Base-by-base conservation (phyloP, 2,113 vertebrate species). In the Aviceda subcristata region DNA sequence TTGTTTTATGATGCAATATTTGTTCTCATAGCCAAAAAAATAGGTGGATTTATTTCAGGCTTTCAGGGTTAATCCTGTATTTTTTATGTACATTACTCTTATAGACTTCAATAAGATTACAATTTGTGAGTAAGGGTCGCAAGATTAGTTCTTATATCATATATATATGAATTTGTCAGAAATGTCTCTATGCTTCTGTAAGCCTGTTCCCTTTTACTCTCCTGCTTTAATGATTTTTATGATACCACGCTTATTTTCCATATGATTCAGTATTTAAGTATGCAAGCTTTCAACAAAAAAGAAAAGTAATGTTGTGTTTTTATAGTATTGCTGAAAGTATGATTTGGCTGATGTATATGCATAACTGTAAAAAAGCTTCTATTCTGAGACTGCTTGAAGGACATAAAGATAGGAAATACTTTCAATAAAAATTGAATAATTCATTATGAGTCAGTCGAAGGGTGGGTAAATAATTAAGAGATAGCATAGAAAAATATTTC, bases 1-100 rank as follows among this genome's bases (percentile, higher is more conserved):
- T 94, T 94, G 68, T 18, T 95, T 68, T 85, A 69, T 88, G 79
- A 86, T 57, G 53, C 36, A 85, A 22, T 89, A 91, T 67, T 93
- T 94, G 30, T 80, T 94, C 92, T 94, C 48, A 32, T 81, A 91
- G 43, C 21, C 15, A 15, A 86, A 94, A 92, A 90, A 67, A 64
- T 12, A n/a, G 56, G 36, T 30, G 46, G 7, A 38, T 84, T 88
- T 77, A 36, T 84, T 83, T 89, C 26, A 71, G 50, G 20, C 66
- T 91, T 93, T 90, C 19, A 75, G 36, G 30, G 21, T 64, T 86
- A 90, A 92, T 88, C 75, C 39, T 89, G 8, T 68, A 11, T 36
- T 94, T 94, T 88, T 92, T 51, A 56, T 59, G 15, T 68, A 34
- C 7, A 0, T 86, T 86, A 36, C 30, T 80, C 26, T 46, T 74